Conservation (phyloP, 2,888 invertebrate species). For the Dioctria rufipes region DNA sequence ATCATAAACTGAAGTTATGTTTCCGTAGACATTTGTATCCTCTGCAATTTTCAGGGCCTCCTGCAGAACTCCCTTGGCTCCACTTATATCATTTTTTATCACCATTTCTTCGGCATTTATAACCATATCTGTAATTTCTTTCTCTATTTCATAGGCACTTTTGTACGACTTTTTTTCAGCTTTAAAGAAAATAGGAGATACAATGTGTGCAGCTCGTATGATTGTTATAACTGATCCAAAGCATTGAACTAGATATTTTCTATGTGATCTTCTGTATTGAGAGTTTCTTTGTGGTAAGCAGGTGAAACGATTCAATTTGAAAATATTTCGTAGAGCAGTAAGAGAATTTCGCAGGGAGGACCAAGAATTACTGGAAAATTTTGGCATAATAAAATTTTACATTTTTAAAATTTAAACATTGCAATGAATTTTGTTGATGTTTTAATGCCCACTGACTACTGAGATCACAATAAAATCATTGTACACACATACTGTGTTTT, state of each 20-base stretch:
- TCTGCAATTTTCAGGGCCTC: conserved; percentile 70
- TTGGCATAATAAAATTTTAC: conserved; percentile 16
- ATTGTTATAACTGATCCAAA: not conserved
- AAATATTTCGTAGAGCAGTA: not conserved
- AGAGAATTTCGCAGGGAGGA: not conserved
- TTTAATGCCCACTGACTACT: too few relatives aligned
- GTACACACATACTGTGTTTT: too few relatives aligned
- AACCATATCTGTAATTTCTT: conserved; percentile 59
- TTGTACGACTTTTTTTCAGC: not conserved
- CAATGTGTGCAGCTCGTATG: not conserved
- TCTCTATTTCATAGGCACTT: conserved; percentile 57
- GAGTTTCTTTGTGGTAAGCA: not conserved
- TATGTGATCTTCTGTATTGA: not conserved
- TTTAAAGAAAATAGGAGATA: not conserved
- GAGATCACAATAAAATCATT: too few relatives aligned
- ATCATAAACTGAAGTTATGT: conserved; percentile 67
- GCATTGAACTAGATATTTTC: not conserved
- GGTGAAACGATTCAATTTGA: not conserved
- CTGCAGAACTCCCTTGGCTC: conserved; percentile 69
- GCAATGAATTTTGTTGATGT: too few relatives aligned
- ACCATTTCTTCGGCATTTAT: conserved; percentile 57
- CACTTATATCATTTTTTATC: conserved; percentile 64
- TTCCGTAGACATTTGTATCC: conserved; percentile 66
- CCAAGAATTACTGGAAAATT: conserved; percentile 4
- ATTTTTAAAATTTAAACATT: not conserved